Base-by-base conservation (phyloP, 2,797 vertebrate species). In the Acomys russatus region DNA sequence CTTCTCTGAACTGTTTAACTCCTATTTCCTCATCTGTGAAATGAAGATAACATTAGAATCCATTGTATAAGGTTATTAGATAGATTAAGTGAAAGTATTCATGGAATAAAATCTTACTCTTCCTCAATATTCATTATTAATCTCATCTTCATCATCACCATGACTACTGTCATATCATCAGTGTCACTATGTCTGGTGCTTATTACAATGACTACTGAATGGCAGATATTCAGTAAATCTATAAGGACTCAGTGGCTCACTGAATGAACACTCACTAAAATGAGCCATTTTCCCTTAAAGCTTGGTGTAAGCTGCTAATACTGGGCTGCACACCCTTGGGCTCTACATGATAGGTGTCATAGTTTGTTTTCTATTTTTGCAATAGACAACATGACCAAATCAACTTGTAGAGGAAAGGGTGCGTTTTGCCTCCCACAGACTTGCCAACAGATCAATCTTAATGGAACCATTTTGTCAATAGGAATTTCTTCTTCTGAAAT, bases 11-110 rank as follows among this genome's bases (percentile, higher is more conserved):
- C 56, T 44, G 35, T 73, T 86, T 86, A 68, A 83, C 61, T 33
- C 64, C 22, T 74, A 18, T 88, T 68, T 95, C 68, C 35, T 96
- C 30, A 70, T 90, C 51, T 96, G 35, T 94, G 63, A 92, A 89
- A 80, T 87, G 64, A 95, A 56, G 30, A 49, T 79, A 85, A 79
- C 76, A 83, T 63, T 54, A 44, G 35, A 86, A 59, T 88, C 28
- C 4, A 59, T 17, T 51, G 66, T n/a, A 8, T 38, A 74, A 22
- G 3, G 35, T 66, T 85, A 4, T 80, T 49, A 18, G 85, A 22
- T 73, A 73, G 70, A 86, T 88, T 44, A 74, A 63, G 64, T 90
- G 20, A 85, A 17, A 84, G 5, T 6, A 66, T 76, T 74, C 33
- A 71, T 71, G 71, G 38, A 92, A 76, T 28, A 88, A 6, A 82